Evolutionary conservation across 1,140 invertebrate genomes (phyloP), one percentile per base, ranked within the genome.

Genomic region (Ladona fulva): DNA sequence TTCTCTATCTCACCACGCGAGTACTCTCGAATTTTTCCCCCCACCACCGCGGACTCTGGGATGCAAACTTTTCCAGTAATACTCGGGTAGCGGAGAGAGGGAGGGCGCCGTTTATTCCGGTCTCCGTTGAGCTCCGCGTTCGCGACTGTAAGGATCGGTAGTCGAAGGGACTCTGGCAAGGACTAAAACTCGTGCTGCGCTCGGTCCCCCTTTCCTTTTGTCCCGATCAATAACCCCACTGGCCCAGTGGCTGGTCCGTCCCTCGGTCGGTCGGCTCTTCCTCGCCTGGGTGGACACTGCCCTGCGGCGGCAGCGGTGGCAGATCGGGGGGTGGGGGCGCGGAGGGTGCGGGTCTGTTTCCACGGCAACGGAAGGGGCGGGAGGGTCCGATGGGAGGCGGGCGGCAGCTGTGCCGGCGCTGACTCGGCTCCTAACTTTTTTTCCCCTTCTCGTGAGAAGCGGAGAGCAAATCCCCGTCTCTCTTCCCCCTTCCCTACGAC

Each of bases 161-260:
- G 52, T 66, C 52, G 52, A 66, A 66, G 52, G 52, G 52, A 66
- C 52, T 66, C 52, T 66, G 52, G 52, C 52, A 66, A 66, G 52
- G 52, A 66, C 52, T 52, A 19, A 52, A 52, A 52, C 44, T 52
- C 44, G 44, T 52, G 44, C 44, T 66, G 14, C 52, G 52, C 52
- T 66, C 52, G 52, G 52, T 66, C 52, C 52, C 52, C 52, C 52
- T 66, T 66, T 66, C 52, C 52, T 66, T 66, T 66, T 66, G 52
- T 66, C 52, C 52, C 52, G 52, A 66, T 66, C 52, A 66, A 66
- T 66, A 66, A 66, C 52, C 52, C 52, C 52, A 66, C 52, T 66
- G 52, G 52, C 52, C 52, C 52, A 66, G 16, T 66, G 52, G 52
- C 52, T 66, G 52, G 52, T 22, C n/a, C 16, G 52, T 66, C 52